Percentiles rank a stretch among this genome's conserved stretches.
These are phyloP conservation scores for Psilopsiagon aurifrons DNA, from an alignment of 2,113 vertebrate genomes.

Conservation along the genomic window DNA sequence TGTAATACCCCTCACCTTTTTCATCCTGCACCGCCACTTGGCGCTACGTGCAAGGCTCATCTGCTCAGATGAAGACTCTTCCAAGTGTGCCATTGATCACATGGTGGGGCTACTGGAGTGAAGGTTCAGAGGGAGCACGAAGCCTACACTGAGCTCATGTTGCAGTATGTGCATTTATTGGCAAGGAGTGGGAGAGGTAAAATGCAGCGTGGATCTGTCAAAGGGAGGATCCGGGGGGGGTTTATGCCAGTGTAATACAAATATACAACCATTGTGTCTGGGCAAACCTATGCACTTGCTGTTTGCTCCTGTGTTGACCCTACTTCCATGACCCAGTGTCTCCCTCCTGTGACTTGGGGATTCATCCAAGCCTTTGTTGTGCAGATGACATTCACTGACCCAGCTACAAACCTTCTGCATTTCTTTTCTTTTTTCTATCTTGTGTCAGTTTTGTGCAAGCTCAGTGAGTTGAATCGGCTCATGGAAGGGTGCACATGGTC, in stretches of 20 bases:
- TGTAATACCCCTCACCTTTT: neutral
- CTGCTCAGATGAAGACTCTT: neutral
- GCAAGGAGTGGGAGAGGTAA: neutral
- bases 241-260: accelerated
- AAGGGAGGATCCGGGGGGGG: neutral
- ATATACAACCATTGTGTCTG: neutral
- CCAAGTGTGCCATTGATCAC: neutral
- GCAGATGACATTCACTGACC: neutral
- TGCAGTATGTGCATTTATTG: neutral
- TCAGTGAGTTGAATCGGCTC: neutral
- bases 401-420: neutral
- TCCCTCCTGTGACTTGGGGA: accelerated
- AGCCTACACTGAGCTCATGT: accelerated
- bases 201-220: neutral
- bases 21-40: neutral
- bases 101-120: neutral
- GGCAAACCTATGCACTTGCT: neutral
- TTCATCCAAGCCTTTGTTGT: neutral
- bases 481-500: neutral
- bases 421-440: neutral
- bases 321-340: neutral
- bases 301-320: neutral
- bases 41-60: neutral
- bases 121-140: neutral
- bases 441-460: neutral